Evolutionary conservation across 1,140 invertebrate species (phyloP), one percentile per base, ranked within the genome.

Genomic region (Cotesia chilonis): DNA sequence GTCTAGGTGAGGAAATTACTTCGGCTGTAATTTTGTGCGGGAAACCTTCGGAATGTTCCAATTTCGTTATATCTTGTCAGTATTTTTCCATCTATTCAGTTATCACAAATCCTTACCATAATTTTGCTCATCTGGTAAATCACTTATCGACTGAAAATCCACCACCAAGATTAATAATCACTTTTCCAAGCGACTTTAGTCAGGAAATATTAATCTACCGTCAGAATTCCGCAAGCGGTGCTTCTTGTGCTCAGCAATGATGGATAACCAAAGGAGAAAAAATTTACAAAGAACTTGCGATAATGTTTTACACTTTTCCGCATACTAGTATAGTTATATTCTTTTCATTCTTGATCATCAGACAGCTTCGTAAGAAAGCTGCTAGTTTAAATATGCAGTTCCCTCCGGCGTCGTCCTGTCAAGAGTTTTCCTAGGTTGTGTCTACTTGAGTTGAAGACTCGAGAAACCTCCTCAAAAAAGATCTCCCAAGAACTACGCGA

Each of bases 1-100:
- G 76, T 75, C 70, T 74, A 68, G 74, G 74, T 69, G 73, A 75
- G 74, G 71, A 76, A 80, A 77, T 79, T 72, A 80, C 76, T 80
- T 80, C 74, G 75, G 61, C 12, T 70, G 70, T 75, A 75, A 80
- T 78, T 47, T 47, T 78, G 74, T 60, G 63, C 70, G 75, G 72
- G 74, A 77, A 75, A 72, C 68, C 65, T 76, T 75, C 78, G 76
- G 75, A 76, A 38, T 70, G 69, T 59, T 20, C 75, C 72, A 74
- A 77, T 75, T 71, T 77, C 77, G 77, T 72, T 72, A 72, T 70
- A 75, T 73, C 41, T 66, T 73, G 55, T 70, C 57, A 67, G 73
- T 65, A 60, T 74, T 70, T 59, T 60, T 67, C 57, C 14, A 10
- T 47, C 14, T 66, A 37, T 67, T 60, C 65, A 20, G 6, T 47